Evolutionary conservation across 2,113 vertebrate genomes (phyloP), one percentile per base, ranked within the genome.

Genomic region (Leptobrachium ailaonicum): DNA sequence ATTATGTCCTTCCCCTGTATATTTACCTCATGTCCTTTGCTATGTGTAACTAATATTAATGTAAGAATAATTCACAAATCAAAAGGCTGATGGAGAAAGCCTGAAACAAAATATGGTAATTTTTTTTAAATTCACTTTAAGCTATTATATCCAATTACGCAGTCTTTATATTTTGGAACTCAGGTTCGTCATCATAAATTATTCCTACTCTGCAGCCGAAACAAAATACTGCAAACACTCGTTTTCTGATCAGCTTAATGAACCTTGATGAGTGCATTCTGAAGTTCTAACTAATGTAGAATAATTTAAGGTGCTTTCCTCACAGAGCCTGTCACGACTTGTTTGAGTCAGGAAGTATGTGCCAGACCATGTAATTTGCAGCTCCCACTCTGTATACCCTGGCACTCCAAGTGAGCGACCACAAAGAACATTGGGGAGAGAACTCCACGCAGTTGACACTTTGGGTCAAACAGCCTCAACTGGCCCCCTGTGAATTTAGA

Each of bases 341-440:
- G 58, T 81, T 75, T 75, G 66, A 69, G 56, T 75, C 64, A 75
- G 71, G 54, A 69, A 62, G 13, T 69, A 68, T 81, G 71, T 81
- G 79, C 42, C 64, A 81, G 79, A 75, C 79, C 47, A 3, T 80
- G 78, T 80, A 80, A 73, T 80, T 73, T 74, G n/a, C 62, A 73
- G 54, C 13, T 20, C 78, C 53, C 66, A 44, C 14, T 43, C 20
- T 32, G 20, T 32, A 70, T 50, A 41, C n/a, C 43, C 11, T 74
- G 42, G 78, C 53, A 72, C 63, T 81, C 54, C 72, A 66, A 75
- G 71, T 69, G 43, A 14, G 10, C 73, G 62, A 62, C 42, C 43
- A 69, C 43, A 60, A 42, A 47, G 11, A 32, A 53, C 43, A 69
- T 58, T 75, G 75, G 70, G 73, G 71, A 62, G 10, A 2, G 2